Base-by-base conservation (phyloP, 2,888 invertebrate species). In the Heliconius sara region DNA sequence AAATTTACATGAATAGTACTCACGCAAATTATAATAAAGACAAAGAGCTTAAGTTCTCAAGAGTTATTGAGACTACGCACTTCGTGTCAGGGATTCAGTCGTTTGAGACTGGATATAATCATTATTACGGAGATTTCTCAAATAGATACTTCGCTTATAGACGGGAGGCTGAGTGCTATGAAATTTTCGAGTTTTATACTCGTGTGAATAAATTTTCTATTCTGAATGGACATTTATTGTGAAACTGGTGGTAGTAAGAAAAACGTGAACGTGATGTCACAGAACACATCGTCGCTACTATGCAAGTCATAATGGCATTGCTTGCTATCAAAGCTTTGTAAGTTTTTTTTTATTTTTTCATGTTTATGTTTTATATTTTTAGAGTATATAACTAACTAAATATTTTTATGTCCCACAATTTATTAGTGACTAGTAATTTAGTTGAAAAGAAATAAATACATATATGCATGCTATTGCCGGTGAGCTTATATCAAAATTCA, bases 21-120 rank as follows among this genome's bases (percentile, higher is more conserved):
- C 39, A 39, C 68, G 43, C 57, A 73, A 73, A 60, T 73, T 73
- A 60, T 10, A 73, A 73, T 73, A 60, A 73, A 73, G 34, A 73
- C 73, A 73, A 73, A 73, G 34, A 34, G 30, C 57, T 57, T 12
- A 34, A 72, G 25, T 73, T 52, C 34, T 16, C n/a, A 60, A 10
- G 73, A n/a, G 52, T 60, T 60, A 57, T 57, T 57, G 34, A 60
- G 60, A 60, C 22, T 30, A 5, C 22, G 27, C 30, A 73, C 16
- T n/a, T 34, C 4, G 60, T 39, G 73, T 13, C 60, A 39, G 60
- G 60, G 73, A 60, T 60, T 73, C 60, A 19, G 13, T 34, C 57
- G 73, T 57, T 57, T 52, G 22, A 7, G 30, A 13, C 4, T 12
- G 52, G 13, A 34, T 72, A 72, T 72, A 7, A 16, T 72, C 1